Evolutionary conservation across 2,888 invertebrate species (phyloP).

Genomic region (Phrixothrix hirtus): DNA sequence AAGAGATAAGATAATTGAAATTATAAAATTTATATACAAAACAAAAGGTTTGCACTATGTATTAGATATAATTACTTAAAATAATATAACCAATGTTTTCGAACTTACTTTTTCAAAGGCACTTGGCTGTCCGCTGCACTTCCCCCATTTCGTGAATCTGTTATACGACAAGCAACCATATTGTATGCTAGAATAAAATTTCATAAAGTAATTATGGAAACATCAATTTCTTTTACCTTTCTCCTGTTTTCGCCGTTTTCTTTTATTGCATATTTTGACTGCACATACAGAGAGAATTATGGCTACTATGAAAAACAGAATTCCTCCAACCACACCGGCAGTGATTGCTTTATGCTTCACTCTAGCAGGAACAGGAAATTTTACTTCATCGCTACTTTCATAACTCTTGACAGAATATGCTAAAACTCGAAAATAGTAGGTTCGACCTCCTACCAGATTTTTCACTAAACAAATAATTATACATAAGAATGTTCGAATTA

Average conservation of each 20-base stretch:
- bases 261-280: conserved; percentile 96
- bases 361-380: conserved; percentile 86
- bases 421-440: conserved; percentile 89
- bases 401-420: conserved; percentile 86
- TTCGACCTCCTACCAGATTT: conserved; percentile 87
- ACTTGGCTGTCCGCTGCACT: conserved; percentile 87
- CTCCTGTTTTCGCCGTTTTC: conserved; percentile 95
- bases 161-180: conserved; percentile 96
- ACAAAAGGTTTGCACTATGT: too few relatives aligned
- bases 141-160: conserved; percentile 87
- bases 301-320: conserved; percentile 96
- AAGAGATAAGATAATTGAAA: too few relatives aligned
- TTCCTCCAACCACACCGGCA: conserved; percentile 94
- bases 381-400: conserved; percentile 85
- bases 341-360: conserved; percentile 95
- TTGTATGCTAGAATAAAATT: conserved; percentile 84
- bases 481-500: background rate
- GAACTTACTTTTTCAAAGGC: conserved; percentile 96
- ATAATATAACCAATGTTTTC: background rate
- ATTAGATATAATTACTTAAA: too few relatives aligned
- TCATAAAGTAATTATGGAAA: conserved; percentile 1
- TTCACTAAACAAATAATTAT: conserved; percentile 66
- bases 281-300: conserved; percentile 96
- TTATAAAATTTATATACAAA: too few relatives aligned
- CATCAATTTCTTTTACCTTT: conserved; percentile 71